These are phyloP conservation scores for Archips crataeganus DNA, from an alignment of 2,888 invertebrate genomes.

Conservation along the genomic window DNA sequence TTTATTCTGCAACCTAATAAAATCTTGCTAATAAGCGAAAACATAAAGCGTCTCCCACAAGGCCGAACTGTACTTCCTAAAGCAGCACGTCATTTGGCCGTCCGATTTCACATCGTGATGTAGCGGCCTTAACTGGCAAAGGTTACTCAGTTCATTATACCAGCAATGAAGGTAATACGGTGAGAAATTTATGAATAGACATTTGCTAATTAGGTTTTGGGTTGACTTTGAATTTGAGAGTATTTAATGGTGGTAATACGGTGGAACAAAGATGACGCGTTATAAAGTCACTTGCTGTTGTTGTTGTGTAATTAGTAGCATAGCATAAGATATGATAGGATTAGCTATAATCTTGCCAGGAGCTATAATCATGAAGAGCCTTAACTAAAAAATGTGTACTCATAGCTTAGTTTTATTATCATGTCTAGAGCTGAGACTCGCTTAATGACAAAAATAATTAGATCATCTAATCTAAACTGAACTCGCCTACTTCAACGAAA, in stretches of 20 bases:
- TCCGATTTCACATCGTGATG: slow-evolving; percentile 32
- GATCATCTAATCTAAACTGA: not conserved
- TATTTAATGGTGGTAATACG: slow-evolving; percentile 17
- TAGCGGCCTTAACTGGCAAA: slow-evolving; percentile 18
- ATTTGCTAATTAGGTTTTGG: slow-evolving; percentile 8
- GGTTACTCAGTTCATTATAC: slow-evolving; percentile 32
- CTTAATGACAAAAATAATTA: not conserved
- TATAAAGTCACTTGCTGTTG: not conserved
- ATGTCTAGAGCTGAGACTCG: too few species aligned
- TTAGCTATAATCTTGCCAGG: too few species aligned
- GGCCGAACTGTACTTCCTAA: slow-evolving; percentile 22
- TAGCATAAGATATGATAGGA: too few species aligned
- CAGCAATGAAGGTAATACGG: slow-evolving; percentile 27
- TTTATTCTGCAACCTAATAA: not conserved
- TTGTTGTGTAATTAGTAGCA: too few species aligned
- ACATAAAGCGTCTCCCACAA: slow-evolving; percentile 17
- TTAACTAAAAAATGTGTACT: too few species aligned
- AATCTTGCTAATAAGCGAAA: slow-evolving; percentile 4
- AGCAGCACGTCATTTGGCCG: slow-evolving; percentile 8
- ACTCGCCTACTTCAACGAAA: not conserved
- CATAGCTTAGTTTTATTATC: too few species aligned
- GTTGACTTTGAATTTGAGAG: slow-evolving; percentile 10
- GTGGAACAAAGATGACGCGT: slow-evolving; percentile 2
- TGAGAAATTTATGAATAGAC: slow-evolving; percentile 21
- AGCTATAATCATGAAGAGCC: too few species aligned